Conservation (phyloP, 64 coral and sea anemone genomes). For the Pocillopora verrucosa region DNA sequence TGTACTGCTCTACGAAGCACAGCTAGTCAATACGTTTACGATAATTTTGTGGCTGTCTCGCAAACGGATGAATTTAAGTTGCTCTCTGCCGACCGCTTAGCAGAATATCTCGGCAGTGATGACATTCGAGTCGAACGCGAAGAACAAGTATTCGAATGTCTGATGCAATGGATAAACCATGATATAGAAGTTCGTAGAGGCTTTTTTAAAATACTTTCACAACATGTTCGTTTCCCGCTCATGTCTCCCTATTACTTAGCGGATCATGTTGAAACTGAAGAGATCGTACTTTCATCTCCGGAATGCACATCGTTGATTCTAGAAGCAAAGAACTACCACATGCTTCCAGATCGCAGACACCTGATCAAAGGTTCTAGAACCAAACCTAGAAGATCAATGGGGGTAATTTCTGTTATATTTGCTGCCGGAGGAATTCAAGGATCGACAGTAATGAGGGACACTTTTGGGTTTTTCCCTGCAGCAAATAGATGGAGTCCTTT, state of each 20-base stretch:
- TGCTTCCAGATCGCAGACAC: slow-evolving; percentile 93
- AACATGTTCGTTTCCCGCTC: slow-evolving; percentile 77
- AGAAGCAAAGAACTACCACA: slow-evolving; percentile 98
- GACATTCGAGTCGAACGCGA: slow-evolving; percentile 84
- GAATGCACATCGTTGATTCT: slow-evolving; percentile 87
- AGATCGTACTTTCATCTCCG: slow-evolving; percentile 72
- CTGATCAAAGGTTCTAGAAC: slow-evolving; percentile 93
- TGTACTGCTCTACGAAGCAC: slow-evolving; percentile 67
- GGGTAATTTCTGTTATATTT: slow-evolving; percentile 94
- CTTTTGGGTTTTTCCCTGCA: slow-evolving; percentile 86
- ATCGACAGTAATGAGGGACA: slow-evolving; percentile 76
- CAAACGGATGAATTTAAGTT: slow-evolving; percentile 94
- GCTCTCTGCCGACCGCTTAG: slow-evolving; percentile 68
- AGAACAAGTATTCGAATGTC: slow-evolving; percentile 89
- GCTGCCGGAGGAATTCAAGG: slow-evolving; percentile 94
- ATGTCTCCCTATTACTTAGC: slow-evolving; percentile 95
- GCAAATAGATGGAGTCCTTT: slow-evolving; percentile 88
- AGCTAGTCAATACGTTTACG: slow-evolving; percentile 77
- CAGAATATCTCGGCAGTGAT: slow-evolving; percentile 70
- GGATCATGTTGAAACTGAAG: slow-evolving; percentile 87
- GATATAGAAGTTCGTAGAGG: slow-evolving; percentile 54
- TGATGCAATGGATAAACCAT: slow-evolving; percentile 84
- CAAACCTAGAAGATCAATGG: slow-evolving; percentile 91
- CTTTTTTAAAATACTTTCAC: slow-evolving; percentile 67
- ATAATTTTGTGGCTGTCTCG: slow-evolving; percentile 84